Evolutionary conservation across 2,113 vertebrate genomes (phyloP).

Genomic region (Mugil cephalus): DNA sequence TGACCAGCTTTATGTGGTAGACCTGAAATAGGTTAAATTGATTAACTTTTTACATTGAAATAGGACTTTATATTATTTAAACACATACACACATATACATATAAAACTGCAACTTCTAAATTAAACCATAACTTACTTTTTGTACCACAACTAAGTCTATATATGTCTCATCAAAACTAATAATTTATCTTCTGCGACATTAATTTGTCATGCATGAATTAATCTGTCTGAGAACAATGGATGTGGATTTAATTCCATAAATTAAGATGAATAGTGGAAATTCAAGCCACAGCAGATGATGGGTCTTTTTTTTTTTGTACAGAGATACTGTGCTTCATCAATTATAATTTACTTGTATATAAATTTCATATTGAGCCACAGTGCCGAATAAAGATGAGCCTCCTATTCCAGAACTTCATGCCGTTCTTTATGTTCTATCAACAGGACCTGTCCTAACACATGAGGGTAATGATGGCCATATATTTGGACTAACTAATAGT

Average conservation of each 20-base stretch:
- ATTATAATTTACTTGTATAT: background rate
- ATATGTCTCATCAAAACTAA: background rate
- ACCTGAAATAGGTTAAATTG: too few species aligned
- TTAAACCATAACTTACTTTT: background rate
- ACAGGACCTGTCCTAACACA: background rate
- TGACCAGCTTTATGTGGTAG: too few species aligned
- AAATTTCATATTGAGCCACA: background rate
- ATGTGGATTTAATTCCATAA: background rate
- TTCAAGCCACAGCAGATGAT: background rate
- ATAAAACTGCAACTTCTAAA: background rate
- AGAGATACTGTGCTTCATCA: background rate
- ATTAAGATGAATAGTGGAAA: background rate
- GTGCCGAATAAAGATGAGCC: background rate
- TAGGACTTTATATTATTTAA: background rate
- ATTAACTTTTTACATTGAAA: background rate
- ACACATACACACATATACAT: background rate
- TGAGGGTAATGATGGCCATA: slow-evolving; percentile 14
- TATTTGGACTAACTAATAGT: slow-evolving; percentile 2
- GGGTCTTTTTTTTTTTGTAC: background rate
- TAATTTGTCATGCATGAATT: background rate
- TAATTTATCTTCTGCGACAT: background rate
- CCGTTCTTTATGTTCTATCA: background rate
- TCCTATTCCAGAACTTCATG: slow-evolving; percentile 1
- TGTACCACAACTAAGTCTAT: background rate
- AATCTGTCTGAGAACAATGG: background rate